A percentile compares a stretch with the other conserved stretches of the same genome.
Evolutionary conservation across 2,888 invertebrate species (phyloP).

Genomic region (Thecophora atra): DNA sequence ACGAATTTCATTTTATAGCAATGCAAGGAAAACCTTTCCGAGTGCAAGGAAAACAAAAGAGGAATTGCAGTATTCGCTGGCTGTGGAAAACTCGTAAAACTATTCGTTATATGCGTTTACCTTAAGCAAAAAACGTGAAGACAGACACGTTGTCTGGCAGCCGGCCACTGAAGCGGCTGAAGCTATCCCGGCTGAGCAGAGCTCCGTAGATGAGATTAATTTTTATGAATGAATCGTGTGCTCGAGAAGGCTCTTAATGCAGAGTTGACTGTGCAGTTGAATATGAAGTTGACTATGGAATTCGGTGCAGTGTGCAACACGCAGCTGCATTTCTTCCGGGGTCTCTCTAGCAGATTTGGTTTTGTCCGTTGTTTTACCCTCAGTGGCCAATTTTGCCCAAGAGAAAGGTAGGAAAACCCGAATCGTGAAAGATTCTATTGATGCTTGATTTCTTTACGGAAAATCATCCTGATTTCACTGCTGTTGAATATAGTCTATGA

Average conservation of each 20-base stretch:
- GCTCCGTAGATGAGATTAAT: constrained; percentile 2
- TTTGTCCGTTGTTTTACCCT: too few relatives aligned
- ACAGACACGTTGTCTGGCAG: not conserved
- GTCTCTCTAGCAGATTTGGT: not conserved
- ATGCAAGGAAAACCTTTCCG: constrained; percentile 5
- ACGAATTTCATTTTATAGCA: constrained; percentile 13
- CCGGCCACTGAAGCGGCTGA: too few relatives aligned
- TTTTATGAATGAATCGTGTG: constrained; percentile 1
- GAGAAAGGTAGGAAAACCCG: too few relatives aligned
- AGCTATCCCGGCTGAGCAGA: not conserved
- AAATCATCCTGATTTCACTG: too few relatives aligned
- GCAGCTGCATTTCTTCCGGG: not conserved
- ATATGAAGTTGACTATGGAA: not conserved
- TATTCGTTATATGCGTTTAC: not conserved
- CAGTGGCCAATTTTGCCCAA: too few relatives aligned
- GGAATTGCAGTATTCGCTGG: not conserved
- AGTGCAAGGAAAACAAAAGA: not conserved
- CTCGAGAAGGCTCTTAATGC: not conserved
- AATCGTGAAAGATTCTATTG: too few relatives aligned
- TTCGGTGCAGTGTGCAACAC: not conserved
- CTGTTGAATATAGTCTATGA: too few relatives aligned
- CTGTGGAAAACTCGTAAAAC: not conserved
- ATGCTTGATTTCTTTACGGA: too few relatives aligned
- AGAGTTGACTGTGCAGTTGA: not conserved
- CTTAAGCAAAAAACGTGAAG: not conserved